Evolutionary conservation across 2,888 invertebrate species (phyloP).

Genomic region (Lasius fuliginosus): DNA sequence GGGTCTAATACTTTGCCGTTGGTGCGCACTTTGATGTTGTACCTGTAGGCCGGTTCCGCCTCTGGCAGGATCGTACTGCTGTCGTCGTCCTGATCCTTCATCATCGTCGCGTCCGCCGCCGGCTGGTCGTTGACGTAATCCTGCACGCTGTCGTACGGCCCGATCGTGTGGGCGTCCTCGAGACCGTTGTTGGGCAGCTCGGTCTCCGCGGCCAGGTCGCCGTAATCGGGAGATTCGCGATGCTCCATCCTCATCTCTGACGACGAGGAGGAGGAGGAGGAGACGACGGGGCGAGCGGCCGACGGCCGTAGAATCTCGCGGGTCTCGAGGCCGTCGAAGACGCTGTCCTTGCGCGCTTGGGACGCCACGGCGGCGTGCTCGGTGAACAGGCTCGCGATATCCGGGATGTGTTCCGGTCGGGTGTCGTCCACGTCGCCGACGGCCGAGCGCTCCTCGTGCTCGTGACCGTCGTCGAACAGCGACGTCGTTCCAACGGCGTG

Average conservation of each 20-base stretch:
- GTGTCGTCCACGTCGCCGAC: slow-evolving; percentile 86
- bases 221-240: slow-evolving; percentile 75
- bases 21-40: slow-evolving; percentile 85
- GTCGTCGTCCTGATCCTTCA: slow-evolving; percentile 83
- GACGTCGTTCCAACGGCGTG: slow-evolving; percentile 86
- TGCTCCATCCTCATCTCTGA: slow-evolving; percentile 77
- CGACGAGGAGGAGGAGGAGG: slow-evolving; percentile 68
- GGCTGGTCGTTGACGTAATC: slow-evolving; percentile 86
- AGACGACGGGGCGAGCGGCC: slow-evolving; percentile 72
- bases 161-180: slow-evolving; percentile 87
- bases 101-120: slow-evolving; percentile 78
- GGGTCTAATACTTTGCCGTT: slow-evolving; percentile 86
- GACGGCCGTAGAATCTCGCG: slow-evolving; percentile 78
- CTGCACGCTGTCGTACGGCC: slow-evolving; percentile 88
- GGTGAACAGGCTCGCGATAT: slow-evolving; percentile 89
- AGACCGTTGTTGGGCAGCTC: slow-evolving; percentile 79
- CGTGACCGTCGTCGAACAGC: slow-evolving; percentile 82
- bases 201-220: slow-evolving; percentile 69
- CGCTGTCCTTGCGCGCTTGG: slow-evolving; percentile 79
- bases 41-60: slow-evolving; percentile 85
- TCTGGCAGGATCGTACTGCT: slow-evolving; percentile 84
- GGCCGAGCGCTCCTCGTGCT: slow-evolving; percentile 84
- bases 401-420: slow-evolving; percentile 87
- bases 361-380: slow-evolving; percentile 85
- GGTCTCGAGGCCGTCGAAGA: slow-evolving; percentile 83